phyloP scores from a whole-genome alignment of 1,140 invertebrate genomes.

The Zaprionus camerounensis region DNA sequence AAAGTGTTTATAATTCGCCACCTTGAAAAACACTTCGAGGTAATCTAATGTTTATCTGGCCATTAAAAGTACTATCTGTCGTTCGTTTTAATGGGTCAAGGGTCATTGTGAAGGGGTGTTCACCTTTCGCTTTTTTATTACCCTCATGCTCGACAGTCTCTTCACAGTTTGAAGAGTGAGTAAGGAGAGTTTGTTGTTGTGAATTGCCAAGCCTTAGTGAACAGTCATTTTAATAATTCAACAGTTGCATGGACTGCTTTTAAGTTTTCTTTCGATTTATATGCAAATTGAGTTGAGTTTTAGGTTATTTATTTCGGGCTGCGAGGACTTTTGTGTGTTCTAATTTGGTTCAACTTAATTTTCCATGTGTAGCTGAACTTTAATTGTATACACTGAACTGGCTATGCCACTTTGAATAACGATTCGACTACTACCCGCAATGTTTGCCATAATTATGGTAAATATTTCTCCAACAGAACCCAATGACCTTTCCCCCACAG shows the following conservation, averaged over 20 bases:
- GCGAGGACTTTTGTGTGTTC: too few species aligned
- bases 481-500: neutral
- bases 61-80: conserved; percentile 4
- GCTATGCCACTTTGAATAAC: neutral
- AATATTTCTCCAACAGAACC: neutral
- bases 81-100: conserved; percentile 4
- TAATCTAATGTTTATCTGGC: conserved; percentile 9
- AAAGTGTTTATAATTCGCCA: conserved; percentile 4
- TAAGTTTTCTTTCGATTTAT: too few species aligned
- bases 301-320: too few species aligned
- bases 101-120: neutral
- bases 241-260: too few species aligned
- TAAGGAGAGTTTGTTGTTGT: neutral
- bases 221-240: too few species aligned
- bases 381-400: neutral
- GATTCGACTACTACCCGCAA: neutral
- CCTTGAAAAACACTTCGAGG: neutral
- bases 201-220: too few species aligned
- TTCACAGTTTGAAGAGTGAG: neutral
- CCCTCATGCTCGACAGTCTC: neutral
- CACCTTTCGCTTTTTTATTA: neutral
- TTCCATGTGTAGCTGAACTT: neutral
- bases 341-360: neutral
- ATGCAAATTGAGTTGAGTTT: too few species aligned
- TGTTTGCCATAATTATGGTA: neutral